Conservation (phyloP, 2,113 vertebrate genomes). For the Cygnus buccinator region DNA sequence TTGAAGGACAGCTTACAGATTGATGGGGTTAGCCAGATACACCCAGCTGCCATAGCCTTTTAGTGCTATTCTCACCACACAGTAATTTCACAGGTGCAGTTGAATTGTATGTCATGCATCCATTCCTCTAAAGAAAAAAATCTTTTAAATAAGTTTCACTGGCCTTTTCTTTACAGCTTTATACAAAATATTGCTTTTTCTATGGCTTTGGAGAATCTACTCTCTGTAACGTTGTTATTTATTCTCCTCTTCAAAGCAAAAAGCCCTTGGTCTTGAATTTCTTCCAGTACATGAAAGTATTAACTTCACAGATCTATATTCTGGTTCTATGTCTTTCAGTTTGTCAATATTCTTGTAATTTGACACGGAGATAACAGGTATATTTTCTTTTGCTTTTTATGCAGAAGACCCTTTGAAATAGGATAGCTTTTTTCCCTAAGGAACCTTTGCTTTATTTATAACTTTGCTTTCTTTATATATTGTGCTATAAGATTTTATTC, state of each 20-base stretch:
- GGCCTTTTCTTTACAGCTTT: neutral
- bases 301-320: neutral
- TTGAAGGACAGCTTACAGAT: neutral
- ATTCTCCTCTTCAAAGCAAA: neutral
- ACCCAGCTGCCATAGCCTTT: neutral
- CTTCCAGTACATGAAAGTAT: neutral
- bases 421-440: neutral
- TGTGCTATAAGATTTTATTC: neutral
- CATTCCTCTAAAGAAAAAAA: neutral
- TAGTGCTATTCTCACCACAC: neutral
- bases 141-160: neutral
- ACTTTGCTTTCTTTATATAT: neutral
- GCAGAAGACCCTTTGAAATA: slow-evolving; percentile 20
- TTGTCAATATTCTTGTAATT: slow-evolving; percentile 9
- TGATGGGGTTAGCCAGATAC: neutral
- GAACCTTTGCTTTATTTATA: slow-evolving; percentile 18
- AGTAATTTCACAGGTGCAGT: neutral
- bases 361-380: neutral
- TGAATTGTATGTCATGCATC: neutral
- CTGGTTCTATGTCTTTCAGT: neutral
- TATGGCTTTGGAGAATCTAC: neutral
- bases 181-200: neutral
- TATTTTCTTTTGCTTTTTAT: neutral
- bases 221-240: neutral
- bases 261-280: neutral